Base-by-base conservation (phyloP, 2,113 vertebrate genomes). In the Cyanoliseus patagonus region DNA sequence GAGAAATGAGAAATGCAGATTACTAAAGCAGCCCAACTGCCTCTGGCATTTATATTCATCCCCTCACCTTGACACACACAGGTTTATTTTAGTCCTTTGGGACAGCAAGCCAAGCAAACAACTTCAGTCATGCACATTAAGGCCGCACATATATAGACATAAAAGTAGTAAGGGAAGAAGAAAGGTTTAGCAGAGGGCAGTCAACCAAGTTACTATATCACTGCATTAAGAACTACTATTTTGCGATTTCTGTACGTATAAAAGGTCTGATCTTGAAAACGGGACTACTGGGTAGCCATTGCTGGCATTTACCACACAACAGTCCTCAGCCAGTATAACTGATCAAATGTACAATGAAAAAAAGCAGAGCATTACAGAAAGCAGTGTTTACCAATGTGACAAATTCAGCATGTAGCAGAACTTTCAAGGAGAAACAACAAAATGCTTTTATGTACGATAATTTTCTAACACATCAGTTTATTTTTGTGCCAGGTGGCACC, bases 41-140 rank as follows among this genome's bases (percentile, higher is more conserved):
- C 33, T 91, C 69, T 72, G 51, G 62, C 64, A 75, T 88, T 90
- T 75, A 82, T 28, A 81, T 51, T 85, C 53, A 69, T 44, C 41
- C 49, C 28, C 70, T 80, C 74, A 94, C 84, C 89, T 94, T 79
- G 89, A 76, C 31, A 88, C 55, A 49, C n/a, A 49, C 3, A 49
- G 57, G 52, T 82, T 95, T 88, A 84, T 86, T 92, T 79, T 69
- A 68, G 85, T 88, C 69, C 37, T 94, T 49, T 91, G 81, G 55
- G 88, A 90, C 3, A 62, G 69, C 31, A 73, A 93, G 51, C 33
- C 42, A 83, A 93, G 83, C 39, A 92, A 89, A 53, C 39, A 73
- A 27, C 59, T 86, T 76, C 51, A 84, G 52, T 79, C 88, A 85
- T 41, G 53, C 46, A 44, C 69, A 87, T 74, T 77, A 85, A 57